Evolutionary conservation across 2,113 vertebrate genomes (phyloP), one percentile per base, ranked within the genome.

Genomic region (Chaenogobius annularis): DNA sequence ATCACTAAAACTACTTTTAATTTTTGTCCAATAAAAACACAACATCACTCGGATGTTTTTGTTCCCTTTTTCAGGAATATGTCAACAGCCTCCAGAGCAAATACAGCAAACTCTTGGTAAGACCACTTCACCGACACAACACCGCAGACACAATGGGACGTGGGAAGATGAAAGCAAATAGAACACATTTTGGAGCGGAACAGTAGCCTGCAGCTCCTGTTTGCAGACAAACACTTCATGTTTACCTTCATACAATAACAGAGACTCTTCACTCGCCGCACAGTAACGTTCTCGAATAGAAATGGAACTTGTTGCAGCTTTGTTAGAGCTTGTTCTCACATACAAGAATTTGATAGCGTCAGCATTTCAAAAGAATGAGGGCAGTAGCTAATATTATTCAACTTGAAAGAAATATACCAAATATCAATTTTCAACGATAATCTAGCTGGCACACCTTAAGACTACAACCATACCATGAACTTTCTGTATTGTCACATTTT

Each of bases 91-190:
- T 97, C 72, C 95, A 96, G 86, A 59, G 79, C 66, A 98, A 95
- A 78, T 98, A 98, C 82, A 95, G 94, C 88, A 96, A 95, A 72
- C 92, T 99, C 61, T 89, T 97, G 96, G 97, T 98, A 93, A 95
- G 91, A 63, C 15, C 47, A 23, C 54, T 7, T 20, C 10, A 6
- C 44, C 50, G 68, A 14, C 52, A 37, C 44, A 1, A 10, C 54
- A 37, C 65, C 19, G 40, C 52, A 63, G 7, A 50, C 22, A 59
- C 14, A 17, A 55, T 55, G 14, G 23, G 7, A 37, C 52, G 4
- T 31, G 56, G 56, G 56, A 26, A 31, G 56, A 59, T 23, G 23
- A 37, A n/a, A 37, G 15, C 14, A 62, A 35, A 62, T 3, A 37
- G 58, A 7, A 22, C 15, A 17, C 14, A 54, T 44, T 56, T 22